Base-by-base conservation (phyloP, 2,797 vertebrate genomes). In the Sebastes iracundus region DNA sequence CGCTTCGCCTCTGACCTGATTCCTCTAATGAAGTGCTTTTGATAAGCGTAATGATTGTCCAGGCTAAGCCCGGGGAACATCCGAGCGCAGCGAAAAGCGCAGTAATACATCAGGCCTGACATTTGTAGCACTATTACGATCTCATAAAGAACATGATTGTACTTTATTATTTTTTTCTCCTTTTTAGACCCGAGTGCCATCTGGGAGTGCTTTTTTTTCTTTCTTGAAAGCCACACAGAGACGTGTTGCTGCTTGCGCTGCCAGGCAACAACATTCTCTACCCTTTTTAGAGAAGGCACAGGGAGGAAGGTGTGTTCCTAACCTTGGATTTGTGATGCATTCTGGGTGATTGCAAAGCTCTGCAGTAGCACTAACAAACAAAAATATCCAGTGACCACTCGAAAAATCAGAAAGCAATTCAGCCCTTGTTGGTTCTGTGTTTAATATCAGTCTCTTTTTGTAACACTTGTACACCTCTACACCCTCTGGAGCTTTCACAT, bases 61-160 rank as follows among this genome's bases (percentile, higher is more conserved):
- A 80, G 81, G 82, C 66, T 65, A 87, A 61, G 79, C 85, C 68
- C 65, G 6, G 71, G 71, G 75, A 89, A 86, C 79, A 74, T 90
- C 81, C 55, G 73, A 91, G 80, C 12, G n/a, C 73, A 62, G 85
- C 62, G 23, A 85, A 46, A 84, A 12, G 32, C 2, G 30, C 74
- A 66, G 84, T 85, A 74, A 92, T 93, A 84, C 82, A 92, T 94
- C 90, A 93, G 65, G 5, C 56, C 60, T 90, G 90, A 90, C 88
- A 82, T 92, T 90, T 91, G 86, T 82, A 82, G 85, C 80, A 77
- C 90, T 90, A 87, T 93, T 93, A 94, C 74, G 74, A 83, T 87
- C 87, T 88, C 84, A 85, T 94, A 90, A 87, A 91, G 85, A 82
- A 79, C 66, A 80, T 85, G 75, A 80, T 80, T 82, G 77, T 82